Conservation (phyloP, 1,140 invertebrate species). For the Drosophila baimaii region DNA sequence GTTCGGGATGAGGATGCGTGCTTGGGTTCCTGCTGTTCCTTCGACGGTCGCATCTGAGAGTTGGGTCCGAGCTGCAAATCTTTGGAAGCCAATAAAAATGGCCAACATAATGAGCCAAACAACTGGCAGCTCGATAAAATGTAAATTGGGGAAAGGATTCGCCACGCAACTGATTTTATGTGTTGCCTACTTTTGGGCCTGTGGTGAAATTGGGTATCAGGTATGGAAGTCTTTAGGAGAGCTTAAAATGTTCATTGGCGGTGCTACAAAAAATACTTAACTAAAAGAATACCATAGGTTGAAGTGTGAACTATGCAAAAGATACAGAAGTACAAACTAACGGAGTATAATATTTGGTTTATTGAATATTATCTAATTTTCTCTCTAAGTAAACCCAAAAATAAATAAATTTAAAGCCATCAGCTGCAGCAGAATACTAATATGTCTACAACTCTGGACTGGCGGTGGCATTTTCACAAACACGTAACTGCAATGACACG, state of each 20-base stretch:
- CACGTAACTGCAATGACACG: slow-evolving; percentile 77
- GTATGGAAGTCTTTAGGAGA: background rate
- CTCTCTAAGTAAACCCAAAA: background rate
- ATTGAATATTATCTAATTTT: background rate
- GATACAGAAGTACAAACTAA: no score
- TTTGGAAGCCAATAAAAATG: slow-evolving; percentile 76
- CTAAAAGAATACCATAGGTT: background rate
- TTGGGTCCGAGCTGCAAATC: slow-evolving; percentile 62
- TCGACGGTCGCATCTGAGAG: slow-evolving; percentile 20
- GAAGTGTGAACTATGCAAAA: background rate
- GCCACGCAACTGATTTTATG: slow-evolving; percentile 39
- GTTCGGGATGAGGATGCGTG: slow-evolving; percentile 51
- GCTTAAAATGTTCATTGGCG: background rate
- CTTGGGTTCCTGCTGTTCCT: slow-evolving; percentile 13
- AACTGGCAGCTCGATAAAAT: slow-evolving; percentile 60
- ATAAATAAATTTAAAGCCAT: background rate
- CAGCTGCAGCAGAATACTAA: slow-evolving; percentile 8
- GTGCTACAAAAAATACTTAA: background rate
- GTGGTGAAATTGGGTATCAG: background rate
- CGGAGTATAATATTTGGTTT: no score
- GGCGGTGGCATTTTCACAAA: slow-evolving; percentile 38
- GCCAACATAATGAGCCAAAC: slow-evolving; percentile 67
- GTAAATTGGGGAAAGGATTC: slow-evolving; percentile 62
- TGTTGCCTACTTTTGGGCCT: background rate
- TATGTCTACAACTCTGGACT: slow-evolving; percentile 4